Evolutionary conservation across 2,113 vertebrate species (phyloP).

Genomic region (Aldabrachelys gigantea): DNA sequence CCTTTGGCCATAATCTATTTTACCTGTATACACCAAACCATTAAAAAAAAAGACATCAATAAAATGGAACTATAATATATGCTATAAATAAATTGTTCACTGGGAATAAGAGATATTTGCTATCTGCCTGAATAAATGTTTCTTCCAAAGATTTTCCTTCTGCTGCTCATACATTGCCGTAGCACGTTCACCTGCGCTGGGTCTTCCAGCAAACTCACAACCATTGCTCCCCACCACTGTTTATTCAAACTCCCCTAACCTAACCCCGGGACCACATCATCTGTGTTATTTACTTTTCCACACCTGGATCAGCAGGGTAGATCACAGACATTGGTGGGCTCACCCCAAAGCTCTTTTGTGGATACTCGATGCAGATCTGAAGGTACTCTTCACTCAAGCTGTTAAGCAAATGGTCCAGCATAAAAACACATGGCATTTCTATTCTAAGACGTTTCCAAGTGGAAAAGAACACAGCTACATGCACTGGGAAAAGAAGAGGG

Average conservation of each 20-base stretch:
- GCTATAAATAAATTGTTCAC: accelerated
- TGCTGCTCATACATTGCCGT: accelerated
- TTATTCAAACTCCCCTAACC: neutral
- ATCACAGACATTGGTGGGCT: neutral
- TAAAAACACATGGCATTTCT: no score
- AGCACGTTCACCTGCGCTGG: accelerated
- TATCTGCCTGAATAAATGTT: neutral
- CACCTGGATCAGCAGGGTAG: neutral
- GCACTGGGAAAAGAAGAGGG: neutral
- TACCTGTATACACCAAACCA: neutral
- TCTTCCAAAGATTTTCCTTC: accelerated
- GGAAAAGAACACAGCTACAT: neutral
- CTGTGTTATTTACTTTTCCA: neutral
- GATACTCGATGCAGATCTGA: accelerated
- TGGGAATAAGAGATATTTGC: neutral
- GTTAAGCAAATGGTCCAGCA: accelerated
- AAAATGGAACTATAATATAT: neutral
- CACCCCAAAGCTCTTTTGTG: neutral
- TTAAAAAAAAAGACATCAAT: neutral
- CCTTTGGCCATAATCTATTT: neutral
- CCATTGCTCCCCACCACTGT: neutral
- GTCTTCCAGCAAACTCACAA: neutral
- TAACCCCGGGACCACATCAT: accelerated
- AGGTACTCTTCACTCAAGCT: neutral
- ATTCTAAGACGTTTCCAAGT: neutral